Percentiles rank a stretch among this genome's conserved stretches.
These are phyloP conservation scores for Centropyge bicolor DNA, from an alignment of 2,797 vertebrate species.

Conservation along the genomic window DNA sequence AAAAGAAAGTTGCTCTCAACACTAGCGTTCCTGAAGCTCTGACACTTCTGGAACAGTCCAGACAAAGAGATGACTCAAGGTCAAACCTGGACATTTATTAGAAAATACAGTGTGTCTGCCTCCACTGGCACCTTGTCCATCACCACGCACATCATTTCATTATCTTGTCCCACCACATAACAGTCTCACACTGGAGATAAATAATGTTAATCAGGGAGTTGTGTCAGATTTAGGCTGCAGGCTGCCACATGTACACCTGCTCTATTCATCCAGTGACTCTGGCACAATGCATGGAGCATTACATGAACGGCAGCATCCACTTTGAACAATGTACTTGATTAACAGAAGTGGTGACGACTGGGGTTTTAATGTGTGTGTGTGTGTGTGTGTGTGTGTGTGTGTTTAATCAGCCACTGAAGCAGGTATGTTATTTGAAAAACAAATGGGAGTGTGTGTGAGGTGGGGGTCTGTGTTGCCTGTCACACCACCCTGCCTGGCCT, in stretches of 20 bases:
- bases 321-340: constrained; percentile 12
- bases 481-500: constrained; percentile 36
- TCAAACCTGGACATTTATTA: constrained; percentile 2
- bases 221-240: neutral
- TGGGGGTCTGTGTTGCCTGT: constrained; percentile 14
- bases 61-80: constrained; percentile 22
- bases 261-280: neutral
- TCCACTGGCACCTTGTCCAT: too few relatives aligned
- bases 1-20: neutral
- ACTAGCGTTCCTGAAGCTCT: neutral
- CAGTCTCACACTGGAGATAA: neutral
- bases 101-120: neutral
- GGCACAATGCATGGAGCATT: neutral
- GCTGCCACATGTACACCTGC: neutral
- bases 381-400: neutral
- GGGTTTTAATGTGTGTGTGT: neutral
- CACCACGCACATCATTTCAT: neutral
- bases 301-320: neutral
- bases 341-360: constrained; percentile 18
- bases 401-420: constrained; percentile 8
- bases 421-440: neutral
- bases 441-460: too few relatives aligned
- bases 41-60: neutral
- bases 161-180: neutral
- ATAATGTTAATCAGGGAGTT: neutral